Percentiles rank a stretch among this genome's conserved stretches.
phyloP scores from a whole-genome alignment of 2,797 vertebrate genomes.

The Calcarius lapponicus region DNA sequence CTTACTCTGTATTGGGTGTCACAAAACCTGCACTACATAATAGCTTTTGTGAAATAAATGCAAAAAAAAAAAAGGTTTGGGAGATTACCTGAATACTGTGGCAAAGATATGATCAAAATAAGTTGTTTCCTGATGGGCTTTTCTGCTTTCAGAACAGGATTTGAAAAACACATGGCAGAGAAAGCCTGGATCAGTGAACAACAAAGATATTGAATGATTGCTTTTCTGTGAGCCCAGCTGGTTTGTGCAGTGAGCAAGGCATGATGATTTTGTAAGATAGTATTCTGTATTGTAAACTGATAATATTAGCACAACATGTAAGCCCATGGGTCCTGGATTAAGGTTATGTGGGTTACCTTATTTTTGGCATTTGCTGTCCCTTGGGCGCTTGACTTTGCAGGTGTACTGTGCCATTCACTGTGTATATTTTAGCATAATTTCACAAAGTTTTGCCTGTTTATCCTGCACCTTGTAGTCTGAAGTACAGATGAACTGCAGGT shows the following conservation, averaged over 20 bases:
- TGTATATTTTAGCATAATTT: neutral
- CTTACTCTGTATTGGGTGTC: neutral
- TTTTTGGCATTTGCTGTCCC: neutral
- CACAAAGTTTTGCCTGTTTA: neutral
- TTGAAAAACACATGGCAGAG: neutral
- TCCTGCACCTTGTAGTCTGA: neutral
- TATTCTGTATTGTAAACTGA: neutral
- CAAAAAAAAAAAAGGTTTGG: neutral
- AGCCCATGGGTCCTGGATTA: neutral
- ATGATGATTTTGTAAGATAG: neutral
- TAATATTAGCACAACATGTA: accelerated
- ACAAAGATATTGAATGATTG: neutral
- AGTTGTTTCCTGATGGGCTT: neutral
- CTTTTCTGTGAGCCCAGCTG: neutral
- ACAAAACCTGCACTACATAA: neutral
- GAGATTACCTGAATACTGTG: neutral
- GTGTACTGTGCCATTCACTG: neutral
- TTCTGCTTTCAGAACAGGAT: neutral
- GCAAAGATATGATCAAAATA: neutral
- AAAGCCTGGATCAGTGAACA: neutral
- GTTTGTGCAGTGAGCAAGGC: neutral
- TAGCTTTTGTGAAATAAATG: neutral
- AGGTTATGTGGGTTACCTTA: neutral
- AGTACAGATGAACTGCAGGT: neutral
- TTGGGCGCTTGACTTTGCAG: neutral